Evolutionary conservation across 1,140 invertebrate species (phyloP).

Genomic region (Amyelois transitella): DNA sequence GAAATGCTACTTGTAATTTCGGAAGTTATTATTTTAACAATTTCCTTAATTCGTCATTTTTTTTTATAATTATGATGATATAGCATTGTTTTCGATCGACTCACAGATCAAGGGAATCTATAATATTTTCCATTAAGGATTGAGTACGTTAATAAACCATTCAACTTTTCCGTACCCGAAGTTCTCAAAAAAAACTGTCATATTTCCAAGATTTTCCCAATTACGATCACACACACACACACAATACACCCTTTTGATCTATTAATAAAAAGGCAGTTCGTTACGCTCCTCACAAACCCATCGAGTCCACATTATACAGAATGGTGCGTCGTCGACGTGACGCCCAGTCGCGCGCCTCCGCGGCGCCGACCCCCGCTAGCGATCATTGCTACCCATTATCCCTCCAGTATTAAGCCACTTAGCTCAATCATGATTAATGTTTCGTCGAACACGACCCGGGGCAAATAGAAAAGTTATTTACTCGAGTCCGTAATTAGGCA

Average conservation of each 20-base stretch:
- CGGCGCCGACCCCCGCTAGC: conserved; percentile 61
- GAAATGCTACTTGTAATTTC: neutral
- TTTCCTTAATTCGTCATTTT: no score
- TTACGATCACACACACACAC: neutral
- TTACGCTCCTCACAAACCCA: neutral
- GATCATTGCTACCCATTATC: conserved; percentile 67
- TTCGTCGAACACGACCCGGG: conserved; percentile 58
- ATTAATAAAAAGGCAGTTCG: neutral
- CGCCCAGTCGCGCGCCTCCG: conserved; percentile 45
- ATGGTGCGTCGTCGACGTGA: conserved; percentile 17
- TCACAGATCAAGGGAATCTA: no score
- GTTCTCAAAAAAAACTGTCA: neutral
- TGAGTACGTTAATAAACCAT: no score
- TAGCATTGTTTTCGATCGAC: no score
- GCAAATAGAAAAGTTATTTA: conserved; percentile 73
- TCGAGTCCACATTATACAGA: neutral
- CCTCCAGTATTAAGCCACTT: conserved; percentile 71
- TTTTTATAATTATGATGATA: no score
- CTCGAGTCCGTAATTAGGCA: conserved; percentile 69
- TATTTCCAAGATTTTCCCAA: neutral
- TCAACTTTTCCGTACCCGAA: no score
- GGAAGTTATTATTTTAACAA: no score
- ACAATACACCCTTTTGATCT: neutral
- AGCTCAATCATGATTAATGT: conserved; percentile 75
- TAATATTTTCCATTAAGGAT: no score